Conservation (phyloP, 2,888 invertebrate species). For the Acanthosepion lycidas region DNA sequence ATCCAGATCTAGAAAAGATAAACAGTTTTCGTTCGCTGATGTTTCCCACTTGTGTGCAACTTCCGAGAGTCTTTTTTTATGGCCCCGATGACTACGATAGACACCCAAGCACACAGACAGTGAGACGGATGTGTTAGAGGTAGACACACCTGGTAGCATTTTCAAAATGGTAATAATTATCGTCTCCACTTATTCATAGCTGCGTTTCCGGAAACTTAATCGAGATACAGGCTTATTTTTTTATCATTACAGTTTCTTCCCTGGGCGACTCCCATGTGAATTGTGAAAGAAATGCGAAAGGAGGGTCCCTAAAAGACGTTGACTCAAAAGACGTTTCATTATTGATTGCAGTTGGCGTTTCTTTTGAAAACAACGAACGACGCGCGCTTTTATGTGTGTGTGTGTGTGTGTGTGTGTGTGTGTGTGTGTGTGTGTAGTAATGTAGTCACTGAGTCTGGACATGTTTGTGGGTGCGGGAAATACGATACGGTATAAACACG, state of each 20-base stretch:
- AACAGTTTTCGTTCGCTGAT: constrained; percentile 8
- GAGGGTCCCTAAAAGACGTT: not conserved
- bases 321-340: not conserved
- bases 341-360: not conserved
- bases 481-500: not conserved
- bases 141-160: constrained; percentile 22
- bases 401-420: too few relatives aligned
- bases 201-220: constrained; percentile 18
- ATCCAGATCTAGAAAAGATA: not conserved
- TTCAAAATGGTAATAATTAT: not conserved
- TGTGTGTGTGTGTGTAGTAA: too few relatives aligned
- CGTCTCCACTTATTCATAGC: not conserved
- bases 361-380: not conserved
- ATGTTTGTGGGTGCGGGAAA: not conserved
- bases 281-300: not conserved
- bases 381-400: too few relatives aligned
- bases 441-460: not conserved
- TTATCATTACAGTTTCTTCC: not conserved
- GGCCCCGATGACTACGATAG: not conserved
- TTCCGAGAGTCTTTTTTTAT: not conserved
- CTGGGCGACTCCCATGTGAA: not conserved
- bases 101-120: not conserved
- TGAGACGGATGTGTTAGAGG: constrained; percentile 11
- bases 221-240: not conserved
- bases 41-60: constrained; percentile 1